Evolutionary conservation across 2,113 vertebrate species (phyloP), one percentile per base, ranked within the genome.

Genomic region (Ammodytes dubius): DNA sequence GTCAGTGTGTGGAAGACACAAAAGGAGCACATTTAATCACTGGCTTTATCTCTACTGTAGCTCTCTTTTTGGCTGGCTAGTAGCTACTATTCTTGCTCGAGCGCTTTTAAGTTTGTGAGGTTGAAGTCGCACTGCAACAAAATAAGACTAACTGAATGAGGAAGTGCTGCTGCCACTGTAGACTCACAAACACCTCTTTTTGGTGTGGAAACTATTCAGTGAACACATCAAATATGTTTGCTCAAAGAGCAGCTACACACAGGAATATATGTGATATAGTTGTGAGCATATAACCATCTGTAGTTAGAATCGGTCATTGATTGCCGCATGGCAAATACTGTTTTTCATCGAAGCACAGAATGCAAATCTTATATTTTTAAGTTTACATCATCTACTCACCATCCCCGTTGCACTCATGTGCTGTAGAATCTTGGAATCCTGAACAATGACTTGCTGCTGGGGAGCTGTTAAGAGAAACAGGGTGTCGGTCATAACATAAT

Each of bases 371-470:
- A 9, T 67, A 4, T 73, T 45, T 39, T 27, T 39, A 50, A 7
- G 2, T 12, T 19, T 5, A 50, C 0, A 46, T 46, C 0, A 67
- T 57, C 10, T 65, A 94, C 95, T 96, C 92, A 99, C 98, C 98
- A 99, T 98, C 91, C 97, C 97, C 0, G 97, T 97, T 1, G 97
- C 93, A 87, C 94, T 97, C 97, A 99, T 98, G 89, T 99, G 98
- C 5, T 97, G 98, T 70, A 99, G 94, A 79, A 98, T 91, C 91
- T 99, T 99, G 45, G 96, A 94, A 84, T 99, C 98, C 82, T 97
- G 97, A 85, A 99, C 96, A 89, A 99, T 97, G 92, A 99, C 98
- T 94, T 99, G 98, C 92, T 97, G 97, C 85, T 97, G 97, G 84
- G 97, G 92, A 78, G 96, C 97, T 98, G 90, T 0, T 84, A 73